Evolutionary conservation across 2,113 vertebrate species (phyloP).

Genomic region (Peromyscus maniculatus): DNA sequence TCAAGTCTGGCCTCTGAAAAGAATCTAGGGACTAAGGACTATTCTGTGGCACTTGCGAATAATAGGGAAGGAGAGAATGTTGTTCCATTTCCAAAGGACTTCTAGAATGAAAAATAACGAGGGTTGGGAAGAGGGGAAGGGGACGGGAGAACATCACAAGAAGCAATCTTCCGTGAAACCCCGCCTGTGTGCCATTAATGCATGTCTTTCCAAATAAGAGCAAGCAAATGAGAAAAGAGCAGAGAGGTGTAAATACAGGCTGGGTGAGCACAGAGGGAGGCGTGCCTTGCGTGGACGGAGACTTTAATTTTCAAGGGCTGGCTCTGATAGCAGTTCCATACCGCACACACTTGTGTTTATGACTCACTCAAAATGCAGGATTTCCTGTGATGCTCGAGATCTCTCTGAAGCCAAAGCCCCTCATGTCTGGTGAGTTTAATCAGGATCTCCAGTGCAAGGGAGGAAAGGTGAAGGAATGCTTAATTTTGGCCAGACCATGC

Average conservation of each 20-base stretch:
- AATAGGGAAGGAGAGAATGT: constrained; percentile 38
- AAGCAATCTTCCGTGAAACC: constrained; percentile 77
- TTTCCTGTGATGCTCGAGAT: not conserved
- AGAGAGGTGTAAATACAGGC: constrained; percentile 42
- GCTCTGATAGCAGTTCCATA: constrained; percentile 14
- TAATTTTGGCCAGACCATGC: not conserved
- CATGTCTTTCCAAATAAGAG: constrained; percentile 66
- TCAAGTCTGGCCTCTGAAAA: constrained; percentile 65
- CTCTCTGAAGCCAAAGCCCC: constrained; percentile 4
- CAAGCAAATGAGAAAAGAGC: constrained; percentile 69
- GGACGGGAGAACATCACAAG: constrained; percentile 65
- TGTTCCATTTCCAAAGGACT: constrained; percentile 55
- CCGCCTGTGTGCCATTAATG: constrained; percentile 39
- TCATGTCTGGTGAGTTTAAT: not conserved
- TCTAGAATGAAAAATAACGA: constrained; percentile 74
- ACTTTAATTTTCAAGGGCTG: constrained; percentile 72
- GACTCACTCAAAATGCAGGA: not conserved
- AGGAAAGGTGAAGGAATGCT: not conserved
- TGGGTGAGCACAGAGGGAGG: not conserved
- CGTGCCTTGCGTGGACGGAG: not conserved
- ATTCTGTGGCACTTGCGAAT: constrained; percentile 56
- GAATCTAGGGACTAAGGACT: constrained; percentile 69
- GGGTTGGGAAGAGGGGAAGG: not conserved
- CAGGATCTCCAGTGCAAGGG: not conserved
- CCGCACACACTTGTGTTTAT: constrained; percentile 18